These are phyloP conservation scores for Steinernema carpocapsae DNA, from an alignment of 2,888 invertebrate species.

Conservation along the genomic window DNA sequence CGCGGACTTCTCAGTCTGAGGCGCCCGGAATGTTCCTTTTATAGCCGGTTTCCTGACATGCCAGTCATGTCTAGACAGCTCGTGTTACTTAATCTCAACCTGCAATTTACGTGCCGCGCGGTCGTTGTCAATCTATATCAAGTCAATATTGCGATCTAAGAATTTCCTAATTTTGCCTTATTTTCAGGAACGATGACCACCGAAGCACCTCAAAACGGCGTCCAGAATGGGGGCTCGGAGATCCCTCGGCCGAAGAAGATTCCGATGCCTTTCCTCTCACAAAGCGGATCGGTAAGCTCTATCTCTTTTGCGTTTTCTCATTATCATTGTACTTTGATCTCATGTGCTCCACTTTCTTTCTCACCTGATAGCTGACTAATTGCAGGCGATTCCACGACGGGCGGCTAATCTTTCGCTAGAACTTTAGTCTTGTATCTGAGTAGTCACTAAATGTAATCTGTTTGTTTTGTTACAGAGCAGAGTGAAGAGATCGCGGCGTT, in stretches of 20 bases:
- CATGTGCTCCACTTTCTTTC: neutral
- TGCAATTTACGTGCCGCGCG: too few relatives aligned
- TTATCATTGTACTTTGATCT: neutral
- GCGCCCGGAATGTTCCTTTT: too few relatives aligned
- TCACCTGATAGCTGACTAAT: constrained; percentile 1
- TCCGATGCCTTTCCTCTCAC: constrained; percentile 63
- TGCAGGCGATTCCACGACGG: constrained; percentile 20
- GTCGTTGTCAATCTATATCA: too few relatives aligned
- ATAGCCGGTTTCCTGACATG: too few relatives aligned
- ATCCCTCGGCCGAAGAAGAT: constrained; percentile 37
- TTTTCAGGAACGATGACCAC: neutral
- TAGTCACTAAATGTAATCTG: neutral
- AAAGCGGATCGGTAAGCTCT: constrained; percentile 58
- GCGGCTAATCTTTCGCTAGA: neutral
- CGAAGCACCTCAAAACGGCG: constrained; percentile 17
- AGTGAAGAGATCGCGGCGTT: constrained; percentile 27
- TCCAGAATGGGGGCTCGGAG: neutral
- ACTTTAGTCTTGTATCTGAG: neutral
- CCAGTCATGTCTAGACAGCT: too few relatives aligned
- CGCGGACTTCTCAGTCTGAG: too few relatives aligned
- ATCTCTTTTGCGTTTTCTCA: neutral
- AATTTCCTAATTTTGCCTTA: too few relatives aligned
- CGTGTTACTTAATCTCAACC: too few relatives aligned
- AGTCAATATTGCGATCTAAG: too few relatives aligned
- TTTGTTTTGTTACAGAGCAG: constrained; percentile 25